Evolutionary conservation across 1,140 invertebrate genomes (phyloP), one percentile per base, ranked within the genome.

Genomic region (Artemia franciscana): DNA sequence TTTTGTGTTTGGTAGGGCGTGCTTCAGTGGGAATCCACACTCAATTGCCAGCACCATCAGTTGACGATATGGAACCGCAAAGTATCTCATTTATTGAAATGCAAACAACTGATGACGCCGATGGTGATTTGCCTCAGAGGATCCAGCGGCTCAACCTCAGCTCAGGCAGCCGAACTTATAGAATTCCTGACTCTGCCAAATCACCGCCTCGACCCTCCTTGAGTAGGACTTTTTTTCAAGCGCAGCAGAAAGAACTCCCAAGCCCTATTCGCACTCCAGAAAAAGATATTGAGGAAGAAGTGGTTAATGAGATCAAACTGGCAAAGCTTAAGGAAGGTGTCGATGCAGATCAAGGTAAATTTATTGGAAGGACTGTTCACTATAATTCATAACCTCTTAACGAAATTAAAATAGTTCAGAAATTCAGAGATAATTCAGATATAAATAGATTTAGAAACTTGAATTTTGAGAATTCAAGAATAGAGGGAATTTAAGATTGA

Each of bases 41-140:
- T 9, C 78, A 79, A 9, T 75, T 83, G 60, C 78, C 80, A 63
- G 76, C 80, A 63, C 80, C 83, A 64, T 73, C 83, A 67, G 78
- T 78, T 57, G 84, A 86, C 71, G 85, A 87, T 67, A 87, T 88
- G 85, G 87, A 88, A 69, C 88, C 88, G 5, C 88, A 91, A 73
- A 89, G 85, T 75, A 89, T 91, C 66, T 91, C 87, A 26, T 92
- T 91, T 70, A 90, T 90, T 67, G 87, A 86, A 72, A 82, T 81
- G 70, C 75, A 30, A 12, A 21, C 18, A 51, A 62, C 27, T 70
- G 26, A 72, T 75, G 70, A 70, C 62, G 60, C 70, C 72, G 80
- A 78, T 66, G 68, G 9, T 61, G 57, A 65, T 5, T 57, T 68
- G 26, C 62, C 66, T 27, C 65, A 66, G 15, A 67, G 65, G 39